These are phyloP conservation scores for Conus betulinus DNA, from an alignment of 1,140 invertebrate genomes.

Conservation along the genomic window DNA sequence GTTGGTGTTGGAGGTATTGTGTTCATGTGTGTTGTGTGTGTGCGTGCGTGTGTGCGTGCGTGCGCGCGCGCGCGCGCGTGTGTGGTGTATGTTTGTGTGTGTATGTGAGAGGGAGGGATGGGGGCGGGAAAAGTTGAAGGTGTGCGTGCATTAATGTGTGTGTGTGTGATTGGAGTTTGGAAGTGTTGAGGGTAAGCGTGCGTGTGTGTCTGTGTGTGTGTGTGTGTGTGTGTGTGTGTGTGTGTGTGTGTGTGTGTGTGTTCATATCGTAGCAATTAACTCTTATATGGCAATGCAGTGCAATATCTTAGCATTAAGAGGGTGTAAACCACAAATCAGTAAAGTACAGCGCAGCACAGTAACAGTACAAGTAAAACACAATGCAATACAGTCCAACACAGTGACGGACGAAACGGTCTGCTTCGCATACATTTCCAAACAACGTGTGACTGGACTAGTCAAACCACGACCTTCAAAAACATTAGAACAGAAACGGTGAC, in stretches of 20 bases:
- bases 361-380: too few species aligned
- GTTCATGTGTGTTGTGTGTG: background rate
- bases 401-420: too few species aligned
- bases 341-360: too few species aligned
- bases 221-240: background rate
- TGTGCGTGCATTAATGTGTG: background rate
- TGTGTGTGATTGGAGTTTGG: background rate
- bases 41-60: background rate
- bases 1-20: background rate
- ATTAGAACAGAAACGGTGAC: too few species aligned
- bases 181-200: background rate
- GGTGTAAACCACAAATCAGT: too few species aligned
- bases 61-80: background rate
- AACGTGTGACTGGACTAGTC: too few species aligned
- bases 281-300: too few species aligned
- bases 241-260: background rate
- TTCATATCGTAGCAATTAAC: background rate
- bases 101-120: background rate
- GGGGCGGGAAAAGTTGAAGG: too few species aligned
- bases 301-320: too few species aligned
- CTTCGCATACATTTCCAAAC: too few species aligned
- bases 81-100: constrained; percentile 9
- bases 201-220: background rate
- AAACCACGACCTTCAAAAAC: too few species aligned
- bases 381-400: too few species aligned